phyloP scores from a whole-genome alignment of 2,797 vertebrate genomes.

The Vultur gryphus region DNA sequence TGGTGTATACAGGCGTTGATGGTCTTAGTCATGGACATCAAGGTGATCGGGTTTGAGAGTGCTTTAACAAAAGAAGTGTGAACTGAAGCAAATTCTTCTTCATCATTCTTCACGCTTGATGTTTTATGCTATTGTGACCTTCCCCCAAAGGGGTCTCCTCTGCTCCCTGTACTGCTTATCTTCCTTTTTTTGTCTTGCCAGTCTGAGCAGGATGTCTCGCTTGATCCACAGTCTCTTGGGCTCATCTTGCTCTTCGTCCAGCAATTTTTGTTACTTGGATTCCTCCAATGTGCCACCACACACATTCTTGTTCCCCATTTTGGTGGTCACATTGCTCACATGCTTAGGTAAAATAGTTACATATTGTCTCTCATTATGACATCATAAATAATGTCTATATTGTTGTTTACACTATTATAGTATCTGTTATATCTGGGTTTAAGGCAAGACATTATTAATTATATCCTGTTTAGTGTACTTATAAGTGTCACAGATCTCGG shows the following conservation, averaged over 20 bases:
- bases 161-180: neutral
- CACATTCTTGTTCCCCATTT: neutral
- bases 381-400: neutral
- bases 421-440: neutral
- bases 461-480: neutral
- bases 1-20: neutral
- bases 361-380: neutral
- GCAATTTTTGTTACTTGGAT: neutral
- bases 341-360: neutral
- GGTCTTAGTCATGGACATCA: neutral
- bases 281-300: neutral
- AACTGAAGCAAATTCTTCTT: neutral
- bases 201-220: neutral
- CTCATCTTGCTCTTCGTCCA: neutral
- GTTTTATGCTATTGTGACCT: neutral
- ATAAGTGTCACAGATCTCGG: neutral
- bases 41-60: neutral
- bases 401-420: neutral
- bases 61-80: neutral
- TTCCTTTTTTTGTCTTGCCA: neutral
- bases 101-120: neutral
- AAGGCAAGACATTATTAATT: neutral
- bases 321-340: neutral
- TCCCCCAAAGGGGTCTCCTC: neutral
- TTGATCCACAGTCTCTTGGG: neutral